A percentile compares a stretch with the other conserved stretches of the same genome.
Evolutionary conservation across 1,140 invertebrate species (phyloP).

Genomic region (Nasonia longicornis): DNA sequence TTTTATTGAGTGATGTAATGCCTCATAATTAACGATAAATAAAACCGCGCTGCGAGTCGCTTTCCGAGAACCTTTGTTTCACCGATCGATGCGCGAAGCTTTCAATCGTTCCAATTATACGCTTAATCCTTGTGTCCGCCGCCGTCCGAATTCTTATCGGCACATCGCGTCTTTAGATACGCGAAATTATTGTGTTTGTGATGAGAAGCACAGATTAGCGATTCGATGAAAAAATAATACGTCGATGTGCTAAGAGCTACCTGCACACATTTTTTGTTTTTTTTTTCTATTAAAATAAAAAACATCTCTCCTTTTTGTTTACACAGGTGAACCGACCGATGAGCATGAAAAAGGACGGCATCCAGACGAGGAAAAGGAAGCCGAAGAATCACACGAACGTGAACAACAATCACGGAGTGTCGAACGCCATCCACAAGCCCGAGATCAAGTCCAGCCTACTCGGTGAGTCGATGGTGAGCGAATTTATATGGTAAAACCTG

Average conservation of each 20-base stretch:
- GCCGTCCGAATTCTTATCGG: slow-evolving; percentile 5
- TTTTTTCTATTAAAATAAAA: background rate
- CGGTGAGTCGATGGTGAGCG: slow-evolving; percentile 67
- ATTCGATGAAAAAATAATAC: slow-evolving; percentile 14
- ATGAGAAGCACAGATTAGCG: background rate
- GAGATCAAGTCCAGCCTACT: slow-evolving; percentile 66
- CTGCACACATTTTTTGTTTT: background rate
- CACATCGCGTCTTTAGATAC: slow-evolving; percentile 9
- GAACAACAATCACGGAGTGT: slow-evolving; percentile 50
- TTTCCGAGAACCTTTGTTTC: slow-evolving; percentile 7
- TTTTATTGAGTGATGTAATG: background rate
- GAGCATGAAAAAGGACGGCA: slow-evolving; percentile 96
- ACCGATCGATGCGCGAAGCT: background rate
- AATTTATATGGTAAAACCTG: slow-evolving; percentile 30
- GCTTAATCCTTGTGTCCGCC: background rate
- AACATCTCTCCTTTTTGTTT: slow-evolving; percentile 7
- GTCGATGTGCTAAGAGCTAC: no score
- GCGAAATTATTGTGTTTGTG: slow-evolving; percentile 24
- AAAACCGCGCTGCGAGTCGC: background rate
- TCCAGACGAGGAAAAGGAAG: slow-evolving; percentile 93
- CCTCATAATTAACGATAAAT: slow-evolving; percentile 1
- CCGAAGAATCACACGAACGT: slow-evolving; percentile 74
- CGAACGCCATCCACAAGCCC: slow-evolving; percentile 62
- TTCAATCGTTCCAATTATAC: slow-evolving; percentile 10
- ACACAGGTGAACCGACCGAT: slow-evolving; percentile 85